phyloP scores from a whole-genome alignment of 2,113 vertebrate genomes.

The Xenopus borealis region DNA sequence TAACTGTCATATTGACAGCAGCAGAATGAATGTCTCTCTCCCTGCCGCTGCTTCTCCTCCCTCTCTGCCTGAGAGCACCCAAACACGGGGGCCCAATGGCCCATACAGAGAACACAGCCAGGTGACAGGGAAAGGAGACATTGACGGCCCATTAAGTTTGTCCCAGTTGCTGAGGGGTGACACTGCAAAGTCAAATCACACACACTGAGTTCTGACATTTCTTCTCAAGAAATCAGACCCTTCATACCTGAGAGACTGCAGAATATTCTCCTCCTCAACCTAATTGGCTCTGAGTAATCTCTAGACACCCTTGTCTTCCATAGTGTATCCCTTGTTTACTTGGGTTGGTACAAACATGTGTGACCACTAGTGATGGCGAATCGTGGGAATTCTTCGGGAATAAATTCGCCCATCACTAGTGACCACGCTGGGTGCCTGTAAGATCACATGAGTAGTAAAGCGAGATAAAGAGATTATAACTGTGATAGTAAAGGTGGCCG shows the following conservation, averaged over 20 bases:
- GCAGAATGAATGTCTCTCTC: conserved; percentile 1
- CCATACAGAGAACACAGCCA: conserved; percentile 10
- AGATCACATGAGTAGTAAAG: too few relatives aligned
- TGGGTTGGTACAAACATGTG: too few relatives aligned
- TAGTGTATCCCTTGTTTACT: too few relatives aligned
- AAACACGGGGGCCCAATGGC: conserved; percentile 23
- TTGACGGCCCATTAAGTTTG: conserved; percentile 41
- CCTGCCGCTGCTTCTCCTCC: not conserved
- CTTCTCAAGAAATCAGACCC: not conserved
- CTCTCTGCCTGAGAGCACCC: conserved; percentile 2
- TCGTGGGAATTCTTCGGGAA: too few relatives aligned
- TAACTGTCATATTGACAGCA: not conserved
- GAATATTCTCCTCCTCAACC: too few relatives aligned
- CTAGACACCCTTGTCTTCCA: too few relatives aligned
- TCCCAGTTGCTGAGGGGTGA: conserved; percentile 34
- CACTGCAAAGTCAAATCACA: not conserved
- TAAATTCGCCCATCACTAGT: too few relatives aligned
- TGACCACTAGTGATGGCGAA: too few relatives aligned
- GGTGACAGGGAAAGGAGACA: conserved; percentile 19
- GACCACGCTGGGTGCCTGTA: too few relatives aligned
- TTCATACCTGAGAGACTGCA: not conserved
- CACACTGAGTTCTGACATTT: conserved; percentile 12
- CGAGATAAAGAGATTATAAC: too few relatives aligned
- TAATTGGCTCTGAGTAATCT: too few relatives aligned
- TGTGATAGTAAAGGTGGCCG: too few relatives aligned